Evolutionary conservation across 2,113 vertebrate genomes (phyloP), one percentile per base, ranked within the genome.

Genomic region (Siniperca knerii): DNA sequence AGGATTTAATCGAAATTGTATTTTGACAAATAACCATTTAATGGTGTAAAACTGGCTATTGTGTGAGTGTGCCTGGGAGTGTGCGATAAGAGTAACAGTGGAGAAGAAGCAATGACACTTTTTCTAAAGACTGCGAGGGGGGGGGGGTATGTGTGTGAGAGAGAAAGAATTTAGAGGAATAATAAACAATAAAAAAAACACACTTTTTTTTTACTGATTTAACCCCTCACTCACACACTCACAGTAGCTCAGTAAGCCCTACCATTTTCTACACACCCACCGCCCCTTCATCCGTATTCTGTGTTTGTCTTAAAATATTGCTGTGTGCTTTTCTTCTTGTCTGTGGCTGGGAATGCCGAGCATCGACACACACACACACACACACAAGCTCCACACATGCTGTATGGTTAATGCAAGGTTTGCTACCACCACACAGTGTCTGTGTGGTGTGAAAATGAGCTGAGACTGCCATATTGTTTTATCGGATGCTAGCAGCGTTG

Each of bases 21-120:
- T 95, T 96, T 96, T 94, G 93, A 96, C 94, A 96, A 96, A 95
- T 96, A 94, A 92, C 93, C 92, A 95, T 96, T 96, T 94, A 95
- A 94, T 94, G 90, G 94, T 94, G 93, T 92, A 94, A 96, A 95
- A 95, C 94, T 92, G 93, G 91, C 93, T 80, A 95, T 96, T 96
- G 95, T 96, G 94, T 72, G 72, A 86, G 90, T 83, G 90, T 87
- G 92, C 92, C 96, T 96, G 95, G 88, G 79, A 94, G 86, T 88
- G 83, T 87, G 93, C 66, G 95, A 96, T 96, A 96, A 96, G 96
- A 92, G 82, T 86, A 87, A 87, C 92, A 92, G 93, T 90, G 90
- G 90, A 94, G 91, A 88, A 89, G 92, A 93, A 91, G 94, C 92
- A 95, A 93, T 92, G 92, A 92, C 92, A 93, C 92, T 93, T 90